Base-by-base conservation (phyloP, 1,140 invertebrate genomes). In the Hylaeus volcanicus region DNA sequence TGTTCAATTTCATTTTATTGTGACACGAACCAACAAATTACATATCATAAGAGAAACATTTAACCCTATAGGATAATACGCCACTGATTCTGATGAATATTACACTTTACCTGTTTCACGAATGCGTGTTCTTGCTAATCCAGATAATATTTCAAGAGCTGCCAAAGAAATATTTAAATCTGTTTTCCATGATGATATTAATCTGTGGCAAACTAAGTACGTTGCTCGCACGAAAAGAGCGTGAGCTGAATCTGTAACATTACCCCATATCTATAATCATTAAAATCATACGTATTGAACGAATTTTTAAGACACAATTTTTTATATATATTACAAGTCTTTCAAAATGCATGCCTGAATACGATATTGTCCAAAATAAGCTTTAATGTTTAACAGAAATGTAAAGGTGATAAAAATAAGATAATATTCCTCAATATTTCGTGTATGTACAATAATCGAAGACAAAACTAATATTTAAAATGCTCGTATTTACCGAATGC, bases 101-200 rank as follows among this genome's bases (percentile, higher is more conserved):
- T 64, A 48, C 5, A 74, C 88, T 83, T 92, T 93, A 98, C 97
- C 97, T 94, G 97, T 97, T 92, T 97, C 96, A 58, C 96, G 95
- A 79, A 98, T 97, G 74, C 97, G 96, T 1, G 98, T 95, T 88
- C 97, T 96, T 39, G 98, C 98, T 15, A 99, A 93, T 37, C 98
- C 98, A 15, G 97, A 96, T 0, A 99, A 93, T 56, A 99, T 95
- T 93, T 99, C 98, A 74, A 99, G 94, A 1, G 98, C 98, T 5
- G 98, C 98, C 60, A 99, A 92, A 0, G 98, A 99, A 14, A 98
- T 96, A 91, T 98, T 98, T n/a, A 99, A 93, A 93, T 99, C 98
- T 1, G 96, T 96, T 93, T 98, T 99, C 98, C 98, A 99, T 0
- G 98, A 98, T 0, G 98, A 98, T 89, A 99, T 99, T 45, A 99